Evolutionary conservation across 2,113 vertebrate species (phyloP).

Genomic region (Sylvia atricapilla): DNA sequence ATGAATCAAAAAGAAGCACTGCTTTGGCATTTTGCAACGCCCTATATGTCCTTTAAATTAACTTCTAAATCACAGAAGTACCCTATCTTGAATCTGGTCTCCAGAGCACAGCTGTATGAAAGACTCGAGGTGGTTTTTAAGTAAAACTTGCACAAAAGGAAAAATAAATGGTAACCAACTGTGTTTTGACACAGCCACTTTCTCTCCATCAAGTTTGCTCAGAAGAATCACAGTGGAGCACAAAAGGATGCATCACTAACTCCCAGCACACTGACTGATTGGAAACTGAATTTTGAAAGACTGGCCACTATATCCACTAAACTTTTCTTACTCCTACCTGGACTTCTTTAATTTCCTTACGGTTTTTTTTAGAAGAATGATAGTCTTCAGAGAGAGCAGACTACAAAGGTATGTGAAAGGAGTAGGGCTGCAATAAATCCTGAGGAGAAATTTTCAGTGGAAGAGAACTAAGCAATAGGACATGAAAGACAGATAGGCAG

Average conservation of each 20-base stretch:
- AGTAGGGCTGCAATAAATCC: not conserved
- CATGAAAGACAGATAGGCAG: not conserved
- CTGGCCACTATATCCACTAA: not conserved
- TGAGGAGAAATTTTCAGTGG: not conserved
- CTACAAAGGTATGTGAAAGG: not conserved
- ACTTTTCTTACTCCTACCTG: not conserved
- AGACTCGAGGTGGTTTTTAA: not conserved
- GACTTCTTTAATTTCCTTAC: not conserved
- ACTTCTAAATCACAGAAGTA: conserved; percentile 14
- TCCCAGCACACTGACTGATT: not conserved
- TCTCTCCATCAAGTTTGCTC: not conserved
- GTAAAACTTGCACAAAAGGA: not conserved
- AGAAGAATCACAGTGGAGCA: not conserved
- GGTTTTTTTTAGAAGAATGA: not conserved
- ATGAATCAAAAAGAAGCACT: not conserved
- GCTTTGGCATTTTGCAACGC: not conserved
- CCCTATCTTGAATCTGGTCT: not conserved
- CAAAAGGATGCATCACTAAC: not conserved
- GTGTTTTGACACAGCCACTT: not conserved
- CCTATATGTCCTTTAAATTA: not conserved
- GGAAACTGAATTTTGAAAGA: not conserved
- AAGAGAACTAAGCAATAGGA: not conserved
- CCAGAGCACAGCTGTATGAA: not conserved
- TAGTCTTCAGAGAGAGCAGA: not conserved
- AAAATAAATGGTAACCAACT: not conserved